Evolutionary conservation across 2,797 vertebrate species (phyloP).

Genomic region (Gadopsis bispinosus): DNA sequence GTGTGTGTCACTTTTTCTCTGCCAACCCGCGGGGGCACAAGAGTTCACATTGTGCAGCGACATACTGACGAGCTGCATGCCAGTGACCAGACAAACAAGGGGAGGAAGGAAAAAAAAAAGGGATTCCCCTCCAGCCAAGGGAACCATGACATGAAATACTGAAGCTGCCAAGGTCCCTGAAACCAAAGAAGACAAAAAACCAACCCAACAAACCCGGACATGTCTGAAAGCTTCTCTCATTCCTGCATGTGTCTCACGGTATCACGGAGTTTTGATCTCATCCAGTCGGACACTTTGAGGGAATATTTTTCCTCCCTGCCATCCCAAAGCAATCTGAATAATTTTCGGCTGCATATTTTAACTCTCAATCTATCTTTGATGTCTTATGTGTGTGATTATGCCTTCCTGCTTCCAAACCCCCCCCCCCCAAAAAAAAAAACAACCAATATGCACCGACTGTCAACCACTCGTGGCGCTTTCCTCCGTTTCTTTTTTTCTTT

Average conservation of each 20-base stretch:
- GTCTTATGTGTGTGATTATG: conserved; percentile 89
- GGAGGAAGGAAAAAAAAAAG: conserved; percentile 7
- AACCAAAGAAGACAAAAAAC: conserved; percentile 30
- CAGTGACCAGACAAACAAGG: conserved; percentile 60
- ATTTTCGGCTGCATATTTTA: conserved; percentile 87
- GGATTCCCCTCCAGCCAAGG: conserved; percentile 71
- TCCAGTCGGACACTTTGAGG: conserved; percentile 84
- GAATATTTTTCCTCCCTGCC: conserved; percentile 84
- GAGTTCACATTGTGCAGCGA: conserved; percentile 66
- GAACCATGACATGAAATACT: conserved; percentile 52
- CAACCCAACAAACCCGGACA: conserved; percentile 22
- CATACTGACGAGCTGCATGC: conserved; percentile 67
- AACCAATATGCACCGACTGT: conserved; percentile 72
- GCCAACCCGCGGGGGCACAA: conserved; percentile 61
- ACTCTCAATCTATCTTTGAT: conserved; percentile 87
- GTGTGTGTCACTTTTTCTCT: conserved; percentile 13
- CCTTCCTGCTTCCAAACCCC: conserved; percentile 72
- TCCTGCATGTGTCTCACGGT: conserved; percentile 63
- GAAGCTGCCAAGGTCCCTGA: conserved; percentile 66
- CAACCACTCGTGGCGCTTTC: conserved; percentile 74
- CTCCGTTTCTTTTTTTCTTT: conserved; percentile 47
- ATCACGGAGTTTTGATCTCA: conserved; percentile 82
- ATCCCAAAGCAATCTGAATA: conserved; percentile 86
- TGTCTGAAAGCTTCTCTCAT: conserved; percentile 43
- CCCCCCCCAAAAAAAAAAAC: conserved; percentile 47